A percentile compares a stretch with the other conserved stretches of the same genome.
phyloP scores from a whole-genome alignment of 2,888 invertebrate species.

The Tolmerus cingulatus region DNA sequence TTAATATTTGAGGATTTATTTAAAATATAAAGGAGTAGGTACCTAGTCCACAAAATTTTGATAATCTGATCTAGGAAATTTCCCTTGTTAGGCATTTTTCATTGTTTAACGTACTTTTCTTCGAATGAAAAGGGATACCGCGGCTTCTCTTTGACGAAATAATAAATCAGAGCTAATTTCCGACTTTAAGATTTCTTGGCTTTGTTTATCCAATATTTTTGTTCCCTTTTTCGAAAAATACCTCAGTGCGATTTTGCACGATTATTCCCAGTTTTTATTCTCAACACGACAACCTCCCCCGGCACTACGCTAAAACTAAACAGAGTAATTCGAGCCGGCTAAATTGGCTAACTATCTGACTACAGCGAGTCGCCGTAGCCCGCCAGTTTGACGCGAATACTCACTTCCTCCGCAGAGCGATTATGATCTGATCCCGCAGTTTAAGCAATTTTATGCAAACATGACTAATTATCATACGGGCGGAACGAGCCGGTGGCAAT shows the following conservation, averaged over 20 bases:
- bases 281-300: background rate
- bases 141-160: background rate
- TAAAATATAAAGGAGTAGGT: no score
- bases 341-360: background rate
- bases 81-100: background rate
- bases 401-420: background rate
- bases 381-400: background rate
- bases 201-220: background rate
- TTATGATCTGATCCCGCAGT: constrained; percentile 27
- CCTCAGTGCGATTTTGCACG: background rate
- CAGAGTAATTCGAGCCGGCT: background rate
- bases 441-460: constrained; percentile 37
- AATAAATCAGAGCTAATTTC: background rate
- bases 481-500: background rate
- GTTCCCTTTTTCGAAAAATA: background rate
- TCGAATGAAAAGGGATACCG: background rate
- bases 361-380: background rate
- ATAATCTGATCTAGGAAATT: background rate
- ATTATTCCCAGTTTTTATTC: background rate
- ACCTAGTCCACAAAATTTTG: no score
- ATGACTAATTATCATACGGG: constrained; percentile 21
- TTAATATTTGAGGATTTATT: no score
- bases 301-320: background rate
- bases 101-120: background rate
- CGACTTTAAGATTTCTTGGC: background rate